These are phyloP conservation scores for Caloenas nicobarica DNA, from an alignment of 2,113 vertebrate genomes.

Conservation along the genomic window DNA sequence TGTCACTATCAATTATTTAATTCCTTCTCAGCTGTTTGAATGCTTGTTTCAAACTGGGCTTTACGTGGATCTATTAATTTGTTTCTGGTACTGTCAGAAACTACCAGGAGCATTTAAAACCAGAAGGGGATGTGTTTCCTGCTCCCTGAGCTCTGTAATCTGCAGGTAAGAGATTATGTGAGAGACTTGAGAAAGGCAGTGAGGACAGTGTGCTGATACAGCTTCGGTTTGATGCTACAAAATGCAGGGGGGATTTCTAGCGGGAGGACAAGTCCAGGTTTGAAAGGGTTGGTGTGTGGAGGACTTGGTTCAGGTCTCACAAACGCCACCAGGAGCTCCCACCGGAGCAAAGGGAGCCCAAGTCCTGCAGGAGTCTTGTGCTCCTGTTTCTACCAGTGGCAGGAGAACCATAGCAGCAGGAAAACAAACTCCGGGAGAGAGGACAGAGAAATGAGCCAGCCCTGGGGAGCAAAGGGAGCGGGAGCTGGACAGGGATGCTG, in stretches of 20 bases:
- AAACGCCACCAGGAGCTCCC: background rate
- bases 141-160: accelerated
- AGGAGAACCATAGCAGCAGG: background rate
- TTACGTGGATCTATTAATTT: background rate
- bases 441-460: background rate
- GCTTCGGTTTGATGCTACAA: background rate
- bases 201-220: accelerated
- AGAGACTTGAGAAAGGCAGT: background rate
- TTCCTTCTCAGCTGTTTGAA: background rate
- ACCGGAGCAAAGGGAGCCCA: background rate
- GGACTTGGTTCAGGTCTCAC: background rate
- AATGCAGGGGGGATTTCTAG: background rate
- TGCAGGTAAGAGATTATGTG: background rate
- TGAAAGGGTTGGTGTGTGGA: background rate
- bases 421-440: background rate
- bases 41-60: background rate
- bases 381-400: background rate
- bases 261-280: background rate
- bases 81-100: background rate
- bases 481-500: background rate
- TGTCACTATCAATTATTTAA: constrained; percentile 21
- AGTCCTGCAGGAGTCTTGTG: background rate
- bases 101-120: background rate
- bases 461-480: accelerated
- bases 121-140: background rate